These are phyloP conservation scores for Brachionus asplanchnoidis DNA, from an alignment of 1,140 invertebrate species.

Conservation along the genomic window DNA sequence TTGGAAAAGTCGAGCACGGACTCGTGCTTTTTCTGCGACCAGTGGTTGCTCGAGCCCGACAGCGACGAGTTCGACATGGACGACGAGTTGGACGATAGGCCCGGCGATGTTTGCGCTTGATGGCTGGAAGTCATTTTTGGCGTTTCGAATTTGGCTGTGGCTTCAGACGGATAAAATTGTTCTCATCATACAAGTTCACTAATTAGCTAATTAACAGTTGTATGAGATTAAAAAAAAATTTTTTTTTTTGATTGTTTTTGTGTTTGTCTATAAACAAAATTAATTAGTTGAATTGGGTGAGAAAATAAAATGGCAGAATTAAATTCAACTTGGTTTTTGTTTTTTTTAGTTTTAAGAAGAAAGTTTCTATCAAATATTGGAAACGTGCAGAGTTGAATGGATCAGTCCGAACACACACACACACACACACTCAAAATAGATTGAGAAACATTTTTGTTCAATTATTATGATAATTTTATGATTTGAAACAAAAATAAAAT, in stretches of 20 bases:
- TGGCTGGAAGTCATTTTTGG: background rate
- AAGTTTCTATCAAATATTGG: background rate
- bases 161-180: background rate
- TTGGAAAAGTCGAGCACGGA: background rate
- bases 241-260: background rate
- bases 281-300: background rate
- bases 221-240: background rate
- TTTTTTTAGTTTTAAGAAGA: background rate
- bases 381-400: background rate
- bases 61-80: background rate
- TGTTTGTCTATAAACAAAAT: background rate
- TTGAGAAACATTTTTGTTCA: background rate
- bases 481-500: background rate
- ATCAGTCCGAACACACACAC: background rate
- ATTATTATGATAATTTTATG: background rate
- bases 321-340: background rate
- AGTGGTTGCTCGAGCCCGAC: background rate
- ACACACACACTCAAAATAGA: background rate
- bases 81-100: background rate
- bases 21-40: slow-evolving; percentile 28
- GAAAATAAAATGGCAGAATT: slow-evolving; percentile 20
- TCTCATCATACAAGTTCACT: background rate
- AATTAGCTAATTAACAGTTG: slow-evolving; percentile 36
- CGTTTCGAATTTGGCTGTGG: background rate
- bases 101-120: background rate